Conservation (phyloP, 2,888 invertebrate genomes). For the Cyaniris semiargus region DNA sequence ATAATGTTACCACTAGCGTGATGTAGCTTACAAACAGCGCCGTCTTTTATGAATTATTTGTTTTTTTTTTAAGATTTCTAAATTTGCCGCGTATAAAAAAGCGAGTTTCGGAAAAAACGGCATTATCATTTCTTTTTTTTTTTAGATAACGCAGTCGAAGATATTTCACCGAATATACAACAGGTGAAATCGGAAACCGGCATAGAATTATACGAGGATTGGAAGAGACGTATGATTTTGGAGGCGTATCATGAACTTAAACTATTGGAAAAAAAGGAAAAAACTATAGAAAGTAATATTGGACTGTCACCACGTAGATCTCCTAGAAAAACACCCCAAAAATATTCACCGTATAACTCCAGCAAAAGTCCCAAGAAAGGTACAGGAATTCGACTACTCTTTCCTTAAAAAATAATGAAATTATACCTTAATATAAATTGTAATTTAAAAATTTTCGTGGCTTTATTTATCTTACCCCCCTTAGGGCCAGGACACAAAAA, state of each 20-base stretch:
- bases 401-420: slow-evolving; percentile 46
- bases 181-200: slow-evolving; percentile 51
- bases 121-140: neutral
- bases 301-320: slow-evolving; percentile 40
- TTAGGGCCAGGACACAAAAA: too few relatives aligned
- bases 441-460: neutral
- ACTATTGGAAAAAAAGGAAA: slow-evolving; percentile 47
- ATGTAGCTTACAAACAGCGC: too few relatives aligned
- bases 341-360: slow-evolving; percentile 60
- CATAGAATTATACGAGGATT: slow-evolving; percentile 81
- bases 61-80: neutral
- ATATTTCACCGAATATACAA: slow-evolving; percentile 46
- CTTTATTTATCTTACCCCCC: neutral
- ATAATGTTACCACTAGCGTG: too few relatives aligned
- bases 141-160: slow-evolving; percentile 56
- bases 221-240: slow-evolving; percentile 81
- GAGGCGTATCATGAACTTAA: slow-evolving; percentile 65
- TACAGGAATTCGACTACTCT: slow-evolving; percentile 61
- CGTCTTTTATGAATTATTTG: too few relatives aligned
- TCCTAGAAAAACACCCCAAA: slow-evolving; percentile 53
- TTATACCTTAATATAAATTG: neutral
- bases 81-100: neutral
- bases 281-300: slow-evolving; percentile 31
- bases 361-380: slow-evolving; percentile 46
- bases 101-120: neutral